Evolutionary conservation across 2,797 vertebrate genomes (phyloP), one percentile per base, ranked within the genome.

Genomic region (Centroberyx gerrardi): DNA sequence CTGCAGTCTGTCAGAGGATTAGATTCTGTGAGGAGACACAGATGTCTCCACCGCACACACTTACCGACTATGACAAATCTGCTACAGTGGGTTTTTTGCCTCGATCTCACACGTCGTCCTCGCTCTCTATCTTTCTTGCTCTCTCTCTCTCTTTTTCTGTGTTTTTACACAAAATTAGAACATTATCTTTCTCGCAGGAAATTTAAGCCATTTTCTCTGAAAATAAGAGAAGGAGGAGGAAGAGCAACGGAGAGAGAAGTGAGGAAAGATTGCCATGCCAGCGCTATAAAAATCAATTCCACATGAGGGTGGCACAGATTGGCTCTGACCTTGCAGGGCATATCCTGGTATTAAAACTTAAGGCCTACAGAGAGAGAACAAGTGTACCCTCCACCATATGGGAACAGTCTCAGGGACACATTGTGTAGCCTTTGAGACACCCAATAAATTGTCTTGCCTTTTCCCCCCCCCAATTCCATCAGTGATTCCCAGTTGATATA

Each of bases 321-420:
- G 55, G 59, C 13, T 72, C n/a, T 79, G 68, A 84, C 72, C 82
- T 84, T 63, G 46, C 2, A 40, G 75, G 69, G 48, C 66, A 75
- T 61, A 71, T 44, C 36, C 54, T 40, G 40, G 48, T 80, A 68
- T 78, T 83, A 76, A 77, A 81, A 76, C 22, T 2, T 13, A n/a
- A 62, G 42, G 14, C 42, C 71, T 44, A 49, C 36, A 59, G 36
- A 78, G 12, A 78, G 12, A 53, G 38, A 58, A 76, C 42, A 62
- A 22, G 56, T 53, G 51, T 17, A 33, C 42, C 9, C 44, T 62
- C 40, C 49, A 59, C 14, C 48, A 58, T 10, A 42, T 9, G 1
- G 40, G 40, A 13, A 10, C 9, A 42, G 40, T 12, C 40, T 42
- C 40, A 42, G 40, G 40, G 40, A 42, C 40, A 12, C 40, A 3